Evolutionary conservation across 2,888 invertebrate genomes (phyloP), one percentile per base, ranked within the genome.

Genomic region (Rotaria socialis): DNA sequence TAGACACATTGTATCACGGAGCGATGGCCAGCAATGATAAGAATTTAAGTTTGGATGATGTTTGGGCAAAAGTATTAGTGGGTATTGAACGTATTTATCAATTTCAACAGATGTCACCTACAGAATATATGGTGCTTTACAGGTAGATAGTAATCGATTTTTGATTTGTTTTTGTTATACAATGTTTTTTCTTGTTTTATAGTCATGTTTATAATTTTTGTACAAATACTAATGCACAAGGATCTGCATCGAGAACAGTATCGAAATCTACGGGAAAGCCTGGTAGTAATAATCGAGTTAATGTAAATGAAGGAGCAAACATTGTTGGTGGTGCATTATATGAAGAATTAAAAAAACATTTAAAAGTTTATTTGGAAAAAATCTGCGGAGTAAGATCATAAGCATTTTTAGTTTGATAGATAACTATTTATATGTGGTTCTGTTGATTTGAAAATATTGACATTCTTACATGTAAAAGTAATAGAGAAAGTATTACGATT

Each of bases 181-280:
- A 55, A 22, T 22, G 52, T 16, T 35, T 16, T 35, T 35, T 27
- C 22, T 10, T 55, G 1, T 60, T 41, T 11, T 14, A 41, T 43
- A 86, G 86, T 60, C 80, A 86, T 60, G 86, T 86, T 35, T 86
- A 86, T 60, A 80, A 86, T 43, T 85, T 85, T 60, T 86, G 86
- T 75, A 86, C 86, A 84, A 80, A 56, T 60, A 74, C 86, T 10
- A 52, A 41, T 35, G 19, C 75, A 41, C 84, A 67, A 43, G n/a
- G 24, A 47, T 75, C 24, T 47, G 4, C 58, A 16, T 1, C 11
- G 10, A 43, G 35, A 27, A 11, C 16, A 27, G 5, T 56, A 50
- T 10, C n/a, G 16, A 14, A 47, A 50, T 1, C n/a, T 52, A 3
- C 24, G 11, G 19, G 8, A 35, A n/a, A 19, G n/a, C n/a, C 19